Conservation (phyloP, 2,797 vertebrate species). For the Rallus crepitans region DNA sequence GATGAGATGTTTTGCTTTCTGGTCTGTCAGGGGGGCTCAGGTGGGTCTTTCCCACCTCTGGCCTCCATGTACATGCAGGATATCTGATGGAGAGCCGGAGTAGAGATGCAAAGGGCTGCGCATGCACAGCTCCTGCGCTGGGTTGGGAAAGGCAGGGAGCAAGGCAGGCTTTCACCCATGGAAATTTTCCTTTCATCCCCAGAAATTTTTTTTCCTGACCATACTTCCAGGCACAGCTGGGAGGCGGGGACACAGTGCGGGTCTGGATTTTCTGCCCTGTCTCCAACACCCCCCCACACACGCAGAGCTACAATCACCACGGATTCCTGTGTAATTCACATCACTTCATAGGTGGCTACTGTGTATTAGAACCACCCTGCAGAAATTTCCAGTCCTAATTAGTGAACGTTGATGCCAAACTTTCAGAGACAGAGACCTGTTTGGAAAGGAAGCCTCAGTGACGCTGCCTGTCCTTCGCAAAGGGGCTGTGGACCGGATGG, state of each 20-base stretch:
- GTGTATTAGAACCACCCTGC: background rate
- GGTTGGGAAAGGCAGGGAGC: background rate
- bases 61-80: background rate
- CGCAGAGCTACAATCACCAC: background rate
- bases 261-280: background rate
- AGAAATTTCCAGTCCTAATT: background rate
- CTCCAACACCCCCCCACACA: background rate
- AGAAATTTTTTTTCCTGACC: background rate
- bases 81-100: background rate
- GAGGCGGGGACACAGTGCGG: fast-evolving
- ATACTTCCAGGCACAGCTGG: fast-evolving
- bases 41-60: background rate
- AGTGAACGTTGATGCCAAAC: background rate
- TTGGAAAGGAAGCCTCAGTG: background rate
- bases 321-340: fast-evolving
- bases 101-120: background rate
- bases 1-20: background rate
- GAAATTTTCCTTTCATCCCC: background rate
- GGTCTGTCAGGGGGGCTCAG: background rate
- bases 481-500: fast-evolving
- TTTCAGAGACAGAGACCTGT: background rate
- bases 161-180: background rate
- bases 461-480: background rate
- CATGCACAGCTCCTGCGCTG: fast-evolving
- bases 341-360: background rate